Evolutionary conservation across 2,113 vertebrate species (phyloP).

Genomic region (Eclectus roratus): DNA sequence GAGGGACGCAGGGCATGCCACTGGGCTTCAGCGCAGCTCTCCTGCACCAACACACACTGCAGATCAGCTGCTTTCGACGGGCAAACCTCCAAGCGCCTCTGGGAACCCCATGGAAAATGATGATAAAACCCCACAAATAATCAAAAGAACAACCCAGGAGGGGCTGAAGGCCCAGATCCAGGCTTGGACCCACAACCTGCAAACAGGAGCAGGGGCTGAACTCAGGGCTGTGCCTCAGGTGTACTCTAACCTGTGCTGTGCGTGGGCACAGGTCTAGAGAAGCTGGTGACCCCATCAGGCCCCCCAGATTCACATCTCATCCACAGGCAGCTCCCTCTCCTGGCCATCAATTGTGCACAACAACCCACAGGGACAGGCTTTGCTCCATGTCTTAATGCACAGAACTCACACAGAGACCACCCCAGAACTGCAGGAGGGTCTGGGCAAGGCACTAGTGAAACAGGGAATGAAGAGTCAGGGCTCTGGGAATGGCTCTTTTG

Average conservation of each 20-base stretch:
- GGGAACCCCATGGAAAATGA: fast-evolving
- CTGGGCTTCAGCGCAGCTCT: fast-evolving
- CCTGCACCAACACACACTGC: neutral
- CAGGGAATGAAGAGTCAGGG: fast-evolving
- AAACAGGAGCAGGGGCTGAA: neutral
- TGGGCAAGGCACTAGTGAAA: neutral
- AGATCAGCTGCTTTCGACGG: neutral
- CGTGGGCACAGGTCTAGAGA: neutral
- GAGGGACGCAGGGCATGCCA: neutral
- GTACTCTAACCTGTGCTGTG: fast-evolving
- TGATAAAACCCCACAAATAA: neutral
- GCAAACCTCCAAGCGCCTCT: neutral
- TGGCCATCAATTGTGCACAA: fast-evolving
- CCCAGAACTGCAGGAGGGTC: neutral
- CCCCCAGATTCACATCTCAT: neutral
- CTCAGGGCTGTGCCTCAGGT: neutral
- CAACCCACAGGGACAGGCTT: neutral
- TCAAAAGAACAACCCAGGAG: neutral
- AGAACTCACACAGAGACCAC: fast-evolving
- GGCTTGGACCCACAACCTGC: neutral
- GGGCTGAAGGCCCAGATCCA: neutral
- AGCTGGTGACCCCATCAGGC: neutral
- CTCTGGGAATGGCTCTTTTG: neutral
- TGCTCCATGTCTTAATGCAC: fast-evolving
- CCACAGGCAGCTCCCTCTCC: neutral